Base-by-base conservation (phyloP, 2,797 vertebrate species). In the Syngnathus acus region DNA sequence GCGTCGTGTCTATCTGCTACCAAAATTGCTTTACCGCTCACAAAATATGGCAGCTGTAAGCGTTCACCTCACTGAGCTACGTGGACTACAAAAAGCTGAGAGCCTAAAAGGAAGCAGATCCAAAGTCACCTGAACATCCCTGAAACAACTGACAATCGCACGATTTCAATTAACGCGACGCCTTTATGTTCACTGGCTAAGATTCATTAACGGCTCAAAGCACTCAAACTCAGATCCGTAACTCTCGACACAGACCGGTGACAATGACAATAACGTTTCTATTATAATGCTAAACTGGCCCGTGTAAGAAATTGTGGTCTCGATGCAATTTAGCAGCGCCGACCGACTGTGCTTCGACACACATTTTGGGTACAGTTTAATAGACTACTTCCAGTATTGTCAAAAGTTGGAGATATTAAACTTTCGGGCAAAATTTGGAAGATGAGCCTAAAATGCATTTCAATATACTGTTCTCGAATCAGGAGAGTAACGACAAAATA, bases 1-100 rank as follows among this genome's bases (percentile, higher is more conserved):
- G n/a, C 61, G 53, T 67, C 69, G n/a, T 53, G 67, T 73, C 74
- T 47, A 26, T 63, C 55, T 67, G 75, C 78, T 74, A 78, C 80
- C 64, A 50, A 72, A 65, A 71, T 76, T 79, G 75, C 80, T 74
- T 78, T 71, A 64, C 75, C 70, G 80, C 76, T 76, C 66, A 72
- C 67, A 58, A 64, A 68, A 74, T 69, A 80, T 76, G 71, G 78
- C 78, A 59, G 74, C 68, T 74, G 59, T 68, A 68, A 61, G 69
- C 65, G 76, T 71, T 76, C 65, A 81, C 73, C 55, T 57, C 55
- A 1, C 37, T 17, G 54, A 57, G 23, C 54, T 13, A 16, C 54
- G 8, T 10, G 38, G 66, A 66, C 38, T 61, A 61, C 17, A 42
- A 40, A 71, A 72, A 77, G 39, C 19, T 42, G 39, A 61, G 17